Evolutionary conservation across 2,888 invertebrate species (phyloP), one percentile per base, ranked within the genome.

Genomic region (Pemphredon lugubris): DNA sequence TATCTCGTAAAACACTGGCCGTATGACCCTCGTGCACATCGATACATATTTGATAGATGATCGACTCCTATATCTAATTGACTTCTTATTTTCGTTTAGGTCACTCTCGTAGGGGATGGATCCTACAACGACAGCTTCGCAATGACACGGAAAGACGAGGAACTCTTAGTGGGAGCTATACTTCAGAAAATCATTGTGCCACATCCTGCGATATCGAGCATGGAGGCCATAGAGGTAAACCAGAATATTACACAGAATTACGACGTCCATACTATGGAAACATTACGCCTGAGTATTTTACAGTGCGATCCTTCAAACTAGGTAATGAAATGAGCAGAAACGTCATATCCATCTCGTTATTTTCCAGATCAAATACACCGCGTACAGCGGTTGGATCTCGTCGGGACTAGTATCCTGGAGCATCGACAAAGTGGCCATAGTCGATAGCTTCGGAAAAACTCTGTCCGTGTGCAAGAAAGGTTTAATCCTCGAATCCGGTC

Each of bases 331-430:
- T n/a, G n/a, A n/a, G n/a, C n/a, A n/a, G n/a, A n/a, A n/a, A n/a
- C n/a, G n/a, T n/a, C n/a, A n/a, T n/a, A n/a, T n/a, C n/a, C 34
- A 7, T n/a, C n/a, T 9, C n/a, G n/a, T 11, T 34, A 1, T 13
- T 30, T 92, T 95, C 0, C 93, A 95, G 85, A 92, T 97, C 16
- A 93, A 95, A 79, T 97, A 97, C 90, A 95, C 95, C 5, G 96
- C 96, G 0, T 97, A 97, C 91, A 95, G 95, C 76, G 97, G 97
- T 11, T 97, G 97, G 97, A 92, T 97, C 61, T 95, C 95, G 26
- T 96, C 95, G 16, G 97, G 96, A 1, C 91, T 96, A 60, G 93
- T 94, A 34, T 92, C 94, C 61, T 95, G 97, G 93, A 93, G 93
- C 81, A 92, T 97, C 68, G 95, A 97, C 90, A 96, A 96, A 89